Evolutionary conservation across 2,888 invertebrate species (phyloP).

Genomic region (Philereme transversata): DNA sequence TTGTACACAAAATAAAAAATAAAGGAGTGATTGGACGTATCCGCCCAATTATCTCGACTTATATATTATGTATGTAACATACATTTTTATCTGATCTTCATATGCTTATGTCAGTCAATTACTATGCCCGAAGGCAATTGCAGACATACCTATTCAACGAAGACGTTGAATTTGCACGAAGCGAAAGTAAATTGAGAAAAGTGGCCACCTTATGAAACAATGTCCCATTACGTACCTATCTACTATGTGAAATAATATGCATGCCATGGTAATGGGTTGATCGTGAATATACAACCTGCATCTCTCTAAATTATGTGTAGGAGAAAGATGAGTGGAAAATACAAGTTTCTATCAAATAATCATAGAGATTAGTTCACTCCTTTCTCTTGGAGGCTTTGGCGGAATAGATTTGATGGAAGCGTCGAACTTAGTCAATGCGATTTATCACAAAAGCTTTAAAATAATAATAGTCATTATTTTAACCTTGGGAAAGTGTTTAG

Average conservation of each 20-base stretch:
- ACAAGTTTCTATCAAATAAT: background rate
- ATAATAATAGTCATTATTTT: too few relatives aligned
- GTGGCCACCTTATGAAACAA: slow-evolving; percentile 32
- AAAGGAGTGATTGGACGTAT: too few relatives aligned
- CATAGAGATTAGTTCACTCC: too few relatives aligned
- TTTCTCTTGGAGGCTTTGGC: too few relatives aligned
- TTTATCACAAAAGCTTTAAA: too few relatives aligned
- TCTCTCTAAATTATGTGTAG: slow-evolving; percentile 36
- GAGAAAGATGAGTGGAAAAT: slow-evolving; percentile 33
- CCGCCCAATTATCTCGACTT: too few relatives aligned
- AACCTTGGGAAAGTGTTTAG: too few relatives aligned
- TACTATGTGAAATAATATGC: slow-evolving; percentile 19
- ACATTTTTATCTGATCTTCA: slow-evolving; percentile 8
- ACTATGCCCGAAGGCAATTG: background rate
- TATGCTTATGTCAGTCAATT: background rate
- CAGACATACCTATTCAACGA: slow-evolving; percentile 13
- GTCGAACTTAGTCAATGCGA: too few relatives aligned
- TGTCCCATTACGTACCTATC: slow-evolving; percentile 17
- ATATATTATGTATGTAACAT: too few relatives aligned
- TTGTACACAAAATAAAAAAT: too few relatives aligned
- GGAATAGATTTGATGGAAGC: too few relatives aligned
- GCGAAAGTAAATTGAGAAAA: slow-evolving; percentile 33
- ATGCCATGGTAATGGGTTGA: slow-evolving; percentile 22
- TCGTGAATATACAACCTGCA: slow-evolving; percentile 24
- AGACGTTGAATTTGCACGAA: slow-evolving; percentile 23